Evolutionary conservation across 1,140 invertebrate species (phyloP).

Genomic region (Heliothis subflexa): DNA sequence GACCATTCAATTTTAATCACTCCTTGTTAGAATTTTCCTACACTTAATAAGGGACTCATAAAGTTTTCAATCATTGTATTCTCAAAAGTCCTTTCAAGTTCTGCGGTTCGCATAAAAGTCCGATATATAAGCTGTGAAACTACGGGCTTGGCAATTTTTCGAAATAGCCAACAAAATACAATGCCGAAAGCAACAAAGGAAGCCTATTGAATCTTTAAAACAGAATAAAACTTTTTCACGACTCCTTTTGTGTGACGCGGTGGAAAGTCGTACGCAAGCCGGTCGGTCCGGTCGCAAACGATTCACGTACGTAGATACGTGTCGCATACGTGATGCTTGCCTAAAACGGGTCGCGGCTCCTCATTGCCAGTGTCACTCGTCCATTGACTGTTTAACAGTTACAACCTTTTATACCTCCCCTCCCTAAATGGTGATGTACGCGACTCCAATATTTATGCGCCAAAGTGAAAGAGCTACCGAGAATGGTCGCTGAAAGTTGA

Average conservation of each 20-base stretch:
- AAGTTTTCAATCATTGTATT: slow-evolving; percentile 1
- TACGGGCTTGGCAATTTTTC: background rate
- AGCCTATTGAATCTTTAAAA: slow-evolving; percentile 41
- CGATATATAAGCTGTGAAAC: background rate
- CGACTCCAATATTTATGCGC: slow-evolving; percentile 78
- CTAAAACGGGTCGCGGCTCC: slow-evolving; percentile 71
- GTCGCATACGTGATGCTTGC: slow-evolving; percentile 70
- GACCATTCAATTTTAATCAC: no score
- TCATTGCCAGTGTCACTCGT: slow-evolving; percentile 79
- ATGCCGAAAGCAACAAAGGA: background rate
- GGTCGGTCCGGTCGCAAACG: slow-evolving; percentile 48
- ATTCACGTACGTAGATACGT: slow-evolving; percentile 63
- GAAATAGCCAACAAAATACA: slow-evolving; percentile 17
- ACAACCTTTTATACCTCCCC: slow-evolving; percentile 70
- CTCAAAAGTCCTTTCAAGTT: background rate
- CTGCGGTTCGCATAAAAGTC: background rate
- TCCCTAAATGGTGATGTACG: slow-evolving; percentile 68
- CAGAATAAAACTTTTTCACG: slow-evolving; percentile 37
- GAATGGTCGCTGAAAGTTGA: slow-evolving; percentile 53
- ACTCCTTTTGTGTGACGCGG: slow-evolving; percentile 52
- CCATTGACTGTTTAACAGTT: slow-evolving; percentile 80
- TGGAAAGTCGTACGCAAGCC: slow-evolving; percentile 66
- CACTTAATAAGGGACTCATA: no score
- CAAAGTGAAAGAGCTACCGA: slow-evolving; percentile 59
- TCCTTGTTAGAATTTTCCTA: no score